Conservation (phyloP, 2,113 vertebrate genomes). For the Furnarius figulus region DNA sequence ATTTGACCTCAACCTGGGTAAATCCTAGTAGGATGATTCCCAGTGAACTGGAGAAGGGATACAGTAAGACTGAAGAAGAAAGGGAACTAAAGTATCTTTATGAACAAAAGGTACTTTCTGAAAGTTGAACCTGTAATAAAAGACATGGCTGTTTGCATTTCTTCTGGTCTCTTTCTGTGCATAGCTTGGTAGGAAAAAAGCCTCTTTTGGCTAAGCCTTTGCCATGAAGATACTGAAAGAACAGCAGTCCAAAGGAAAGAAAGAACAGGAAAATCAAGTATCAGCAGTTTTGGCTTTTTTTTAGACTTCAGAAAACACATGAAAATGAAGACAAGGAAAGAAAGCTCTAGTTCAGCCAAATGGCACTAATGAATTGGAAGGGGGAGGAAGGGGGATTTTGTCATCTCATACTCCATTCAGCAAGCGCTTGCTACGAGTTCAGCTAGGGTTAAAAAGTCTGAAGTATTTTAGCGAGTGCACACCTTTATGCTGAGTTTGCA, state of each 20-base stretch:
- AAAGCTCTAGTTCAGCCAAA: not conserved
- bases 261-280: conserved; percentile 22
- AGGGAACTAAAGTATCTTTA: not conserved
- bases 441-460: not conserved
- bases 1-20: not conserved
- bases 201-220: not conserved
- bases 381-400: not conserved
- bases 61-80: not conserved
- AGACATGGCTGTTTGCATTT: not conserved
- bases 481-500: not conserved
- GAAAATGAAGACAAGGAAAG: conserved; percentile 25
- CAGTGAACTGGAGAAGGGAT: not conserved
- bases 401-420: not conserved
- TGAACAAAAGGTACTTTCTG: not conserved
- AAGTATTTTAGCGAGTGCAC: not conserved
- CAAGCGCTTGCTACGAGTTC: not conserved
- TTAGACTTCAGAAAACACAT: not conserved
- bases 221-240: not conserved
- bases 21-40: not conserved
- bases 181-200: not conserved
- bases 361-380: not conserved
- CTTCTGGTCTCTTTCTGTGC: not conserved
- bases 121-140: not conserved
- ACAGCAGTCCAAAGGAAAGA: not conserved
- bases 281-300: not conserved